Conservation (phyloP, 2,113 vertebrate genomes). For the Hydropotes inermis region DNA sequence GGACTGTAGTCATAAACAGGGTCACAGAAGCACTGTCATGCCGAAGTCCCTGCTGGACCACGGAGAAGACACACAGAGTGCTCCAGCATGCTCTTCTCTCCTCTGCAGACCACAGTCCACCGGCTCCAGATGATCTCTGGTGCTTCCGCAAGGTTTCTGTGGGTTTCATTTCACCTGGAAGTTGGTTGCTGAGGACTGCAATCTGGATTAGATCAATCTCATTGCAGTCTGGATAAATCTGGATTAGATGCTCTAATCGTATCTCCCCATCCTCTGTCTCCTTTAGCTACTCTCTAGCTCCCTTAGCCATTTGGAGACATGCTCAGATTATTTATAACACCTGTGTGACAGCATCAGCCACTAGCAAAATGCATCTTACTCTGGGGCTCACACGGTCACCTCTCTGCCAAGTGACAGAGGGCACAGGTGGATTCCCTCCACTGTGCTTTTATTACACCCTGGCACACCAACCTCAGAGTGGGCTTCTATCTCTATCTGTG, state of each 20-base stretch:
- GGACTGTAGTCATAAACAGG: neutral
- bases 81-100: neutral
- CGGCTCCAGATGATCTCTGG: neutral
- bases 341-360: neutral
- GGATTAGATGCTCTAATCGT: neutral
- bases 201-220: neutral
- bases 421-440: neutral
- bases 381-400: neutral
- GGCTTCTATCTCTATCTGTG: neutral
- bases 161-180: neutral
- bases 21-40: neutral
- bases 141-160: neutral
- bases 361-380: neutral
- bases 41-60: neutral
- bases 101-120: no score
- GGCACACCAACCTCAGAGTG: neutral
- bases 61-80: neutral
- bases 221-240: neutral
- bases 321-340: neutral
- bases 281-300: neutral
- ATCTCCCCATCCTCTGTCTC: neutral
- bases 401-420: neutral
- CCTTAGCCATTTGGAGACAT: neutral
- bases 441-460: neutral
- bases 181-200: neutral